phyloP scores from a whole-genome alignment of 1,140 invertebrate species.

The Onthophagus taurus region DNA sequence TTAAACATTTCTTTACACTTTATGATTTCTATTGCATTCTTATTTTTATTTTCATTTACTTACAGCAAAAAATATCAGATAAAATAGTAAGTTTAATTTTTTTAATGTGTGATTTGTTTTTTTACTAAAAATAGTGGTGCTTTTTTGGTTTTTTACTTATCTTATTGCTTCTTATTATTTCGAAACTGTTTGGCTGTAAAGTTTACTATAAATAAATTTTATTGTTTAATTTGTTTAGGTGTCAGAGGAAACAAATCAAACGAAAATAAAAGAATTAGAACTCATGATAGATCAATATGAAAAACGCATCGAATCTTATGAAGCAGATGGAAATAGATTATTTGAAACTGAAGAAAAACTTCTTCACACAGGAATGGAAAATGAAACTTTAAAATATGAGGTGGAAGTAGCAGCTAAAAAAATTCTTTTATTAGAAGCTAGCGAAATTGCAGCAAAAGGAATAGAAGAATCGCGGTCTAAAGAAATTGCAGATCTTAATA shows the following conservation, averaged over 20 bases:
- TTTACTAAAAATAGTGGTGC: background rate
- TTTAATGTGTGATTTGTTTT: background rate
- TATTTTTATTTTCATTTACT: too few relatives aligned
- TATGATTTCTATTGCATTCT: too few relatives aligned
- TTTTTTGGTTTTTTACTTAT: background rate
- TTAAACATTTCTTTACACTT: too few relatives aligned
- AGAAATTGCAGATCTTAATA: background rate
- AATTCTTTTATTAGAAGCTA: conserved; percentile 2
- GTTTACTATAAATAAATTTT: background rate
- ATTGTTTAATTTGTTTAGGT: conserved; percentile 30
- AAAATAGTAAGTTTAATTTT: conserved; percentile 4
- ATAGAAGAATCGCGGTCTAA: too few relatives aligned
- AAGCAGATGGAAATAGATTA: conserved; percentile 43
- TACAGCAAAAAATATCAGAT: conserved; percentile 11
- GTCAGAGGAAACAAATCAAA: conserved; percentile 40
- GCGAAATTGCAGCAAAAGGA: conserved; percentile 10
- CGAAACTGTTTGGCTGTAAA: background rate
- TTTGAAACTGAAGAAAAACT: conserved; percentile 48
- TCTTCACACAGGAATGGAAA: conserved; percentile 36
- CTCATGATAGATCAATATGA: conserved; percentile 40
- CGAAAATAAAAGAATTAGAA: conserved; percentile 46
- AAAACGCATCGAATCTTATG: conserved; percentile 40
- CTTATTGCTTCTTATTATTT: background rate
- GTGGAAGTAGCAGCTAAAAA: conserved; percentile 16
- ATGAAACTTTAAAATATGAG: conserved; percentile 25